Evolutionary conservation across 2,113 vertebrate species (phyloP).

Genomic region (Gymnobelideus leadbeateri): DNA sequence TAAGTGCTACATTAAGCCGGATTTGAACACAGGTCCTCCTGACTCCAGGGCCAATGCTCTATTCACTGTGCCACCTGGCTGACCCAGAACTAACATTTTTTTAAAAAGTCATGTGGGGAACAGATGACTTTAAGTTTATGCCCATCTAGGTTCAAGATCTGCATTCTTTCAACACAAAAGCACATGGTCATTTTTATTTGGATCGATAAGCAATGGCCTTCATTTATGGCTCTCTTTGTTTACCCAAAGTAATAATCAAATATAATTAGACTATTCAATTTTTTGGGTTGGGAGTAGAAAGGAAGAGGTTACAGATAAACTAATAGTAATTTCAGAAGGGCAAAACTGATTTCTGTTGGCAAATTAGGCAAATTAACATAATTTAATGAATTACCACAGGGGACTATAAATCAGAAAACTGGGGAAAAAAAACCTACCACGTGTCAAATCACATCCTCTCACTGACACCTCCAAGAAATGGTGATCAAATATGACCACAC

Average conservation of each 20-base stretch:
- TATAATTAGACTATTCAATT: slow-evolving; percentile 72
- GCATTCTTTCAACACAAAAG: slow-evolving; percentile 28
- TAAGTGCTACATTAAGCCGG: too few relatives aligned
- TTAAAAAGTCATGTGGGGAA: not conserved
- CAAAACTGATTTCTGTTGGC: not conserved
- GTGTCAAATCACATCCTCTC: slow-evolving; percentile 6
- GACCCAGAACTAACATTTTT: not conserved
- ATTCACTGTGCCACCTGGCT: too few relatives aligned
- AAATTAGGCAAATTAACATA: not conserved
- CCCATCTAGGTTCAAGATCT: not conserved
- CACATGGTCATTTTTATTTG: slow-evolving; percentile 60
- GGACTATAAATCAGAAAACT: not conserved
- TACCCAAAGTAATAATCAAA: slow-evolving; percentile 67
- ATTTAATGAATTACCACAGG: slow-evolving; percentile 32
- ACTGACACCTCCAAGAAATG: not conserved
- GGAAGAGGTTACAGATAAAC: slow-evolving; percentile 37
- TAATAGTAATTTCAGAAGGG: slow-evolving; percentile 21
- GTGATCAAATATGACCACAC: not conserved
- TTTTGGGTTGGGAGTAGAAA: slow-evolving; percentile 44
- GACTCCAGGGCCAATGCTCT: too few relatives aligned
- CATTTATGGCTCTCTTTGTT: slow-evolving; percentile 48
- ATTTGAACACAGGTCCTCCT: too few relatives aligned
- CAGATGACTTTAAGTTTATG: not conserved
- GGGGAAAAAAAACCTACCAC: not conserved
- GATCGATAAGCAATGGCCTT: not conserved